Conservation (phyloP, 2,888 invertebrate species). For the Myopa testacea region DNA sequence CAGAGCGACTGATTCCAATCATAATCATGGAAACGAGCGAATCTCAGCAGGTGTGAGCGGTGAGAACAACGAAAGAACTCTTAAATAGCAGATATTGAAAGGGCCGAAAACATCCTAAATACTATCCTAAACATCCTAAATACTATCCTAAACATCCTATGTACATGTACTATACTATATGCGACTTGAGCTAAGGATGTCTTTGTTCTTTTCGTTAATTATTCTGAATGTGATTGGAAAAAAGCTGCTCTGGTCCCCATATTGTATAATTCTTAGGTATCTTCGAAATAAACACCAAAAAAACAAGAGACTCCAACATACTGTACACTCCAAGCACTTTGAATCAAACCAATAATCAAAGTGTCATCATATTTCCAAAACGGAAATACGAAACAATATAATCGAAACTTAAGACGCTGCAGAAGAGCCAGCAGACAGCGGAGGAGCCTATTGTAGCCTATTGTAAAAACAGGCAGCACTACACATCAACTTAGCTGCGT, state of each 20-base stretch:
- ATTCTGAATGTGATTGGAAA: too few species aligned
- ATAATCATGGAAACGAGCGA: background rate
- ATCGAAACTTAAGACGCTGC: conserved; percentile 41
- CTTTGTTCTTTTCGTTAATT: too few species aligned
- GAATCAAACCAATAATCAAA: conserved; percentile 54
- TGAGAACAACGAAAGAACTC: background rate
- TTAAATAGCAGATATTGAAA: too few species aligned
- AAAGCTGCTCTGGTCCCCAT: too few species aligned
- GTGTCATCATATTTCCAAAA: conserved; percentile 57
- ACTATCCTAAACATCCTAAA: too few species aligned
- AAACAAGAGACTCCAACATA: background rate
- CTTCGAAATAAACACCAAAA: too few species aligned
- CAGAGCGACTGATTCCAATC: background rate
- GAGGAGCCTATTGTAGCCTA: background rate
- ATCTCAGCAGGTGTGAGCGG: too few species aligned
- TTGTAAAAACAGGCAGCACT: conserved; percentile 42
- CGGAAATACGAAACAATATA: conserved; percentile 57
- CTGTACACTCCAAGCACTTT: conserved; percentile 43
- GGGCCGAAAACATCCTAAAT: too few species aligned
- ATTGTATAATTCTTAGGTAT: too few species aligned
- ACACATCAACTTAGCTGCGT: conserved; percentile 50
- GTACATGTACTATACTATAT: too few species aligned
- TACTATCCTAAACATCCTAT: too few species aligned
- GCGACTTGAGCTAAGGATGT: too few species aligned
- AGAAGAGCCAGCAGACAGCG: conserved; percentile 33